phyloP scores from a whole-genome alignment of 2,888 invertebrate genomes.

The Helobdella robusta region DNA sequence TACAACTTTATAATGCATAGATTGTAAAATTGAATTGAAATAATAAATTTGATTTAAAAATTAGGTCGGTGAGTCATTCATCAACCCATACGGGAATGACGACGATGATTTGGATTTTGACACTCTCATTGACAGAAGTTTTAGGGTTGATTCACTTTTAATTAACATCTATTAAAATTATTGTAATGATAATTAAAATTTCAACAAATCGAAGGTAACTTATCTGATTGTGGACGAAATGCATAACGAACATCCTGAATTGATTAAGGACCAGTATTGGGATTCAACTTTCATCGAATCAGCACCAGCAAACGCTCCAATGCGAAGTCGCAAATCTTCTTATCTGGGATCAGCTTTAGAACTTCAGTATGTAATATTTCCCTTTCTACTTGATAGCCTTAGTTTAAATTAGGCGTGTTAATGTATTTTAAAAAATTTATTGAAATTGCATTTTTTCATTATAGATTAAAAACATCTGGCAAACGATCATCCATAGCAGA shows the following conservation, averaged over 20 bases:
- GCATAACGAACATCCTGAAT: constrained; percentile 81
- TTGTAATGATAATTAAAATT: not conserved
- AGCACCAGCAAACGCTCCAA: constrained; percentile 68
- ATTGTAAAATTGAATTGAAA: not conserved
- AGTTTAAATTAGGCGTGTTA: not conserved
- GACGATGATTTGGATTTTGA: constrained; percentile 49
- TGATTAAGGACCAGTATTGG: constrained; percentile 69
- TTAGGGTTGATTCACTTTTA: constrained; percentile 28
- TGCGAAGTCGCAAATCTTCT: constrained; percentile 64
- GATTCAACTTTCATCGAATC: constrained; percentile 47
- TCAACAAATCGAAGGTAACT: constrained; percentile 60
- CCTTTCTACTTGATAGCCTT: not conserved
- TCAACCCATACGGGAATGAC: constrained; percentile 50
- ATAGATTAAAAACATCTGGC: too few species aligned
- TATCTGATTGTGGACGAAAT: constrained; percentile 87
- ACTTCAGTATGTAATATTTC: constrained; percentile 34
- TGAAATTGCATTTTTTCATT: too few species aligned
- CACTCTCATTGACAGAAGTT: constrained; percentile 36
- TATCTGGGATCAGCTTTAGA: constrained; percentile 62
- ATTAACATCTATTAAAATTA: too few species aligned
- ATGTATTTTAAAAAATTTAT: not conserved
- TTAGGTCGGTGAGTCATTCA: constrained; percentile 48
- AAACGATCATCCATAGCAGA: too few species aligned
- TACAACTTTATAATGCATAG: too few species aligned
- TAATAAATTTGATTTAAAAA: not conserved